A percentile compares a stretch with the other conserved stretches of the same genome.
These are phyloP conservation scores for Pedetes capensis DNA, from an alignment of 2,113 vertebrate species.

Conservation along the genomic window DNA sequence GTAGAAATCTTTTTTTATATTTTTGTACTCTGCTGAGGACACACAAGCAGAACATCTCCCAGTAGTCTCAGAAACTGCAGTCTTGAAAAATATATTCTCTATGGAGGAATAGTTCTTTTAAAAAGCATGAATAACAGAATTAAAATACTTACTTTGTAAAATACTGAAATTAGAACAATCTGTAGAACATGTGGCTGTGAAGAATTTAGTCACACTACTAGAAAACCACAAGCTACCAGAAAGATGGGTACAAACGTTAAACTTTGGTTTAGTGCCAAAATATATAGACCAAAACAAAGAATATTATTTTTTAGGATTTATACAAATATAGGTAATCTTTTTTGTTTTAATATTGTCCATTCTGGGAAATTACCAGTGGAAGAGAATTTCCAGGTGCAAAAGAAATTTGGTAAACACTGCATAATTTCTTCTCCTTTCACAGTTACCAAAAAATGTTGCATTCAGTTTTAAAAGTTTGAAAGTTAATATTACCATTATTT, in stretches of 20 bases:
- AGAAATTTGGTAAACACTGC: background rate
- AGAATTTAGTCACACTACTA: background rate
- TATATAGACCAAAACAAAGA: background rate
- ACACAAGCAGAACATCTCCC: background rate
- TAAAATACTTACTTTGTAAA: background rate
- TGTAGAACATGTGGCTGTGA: background rate
- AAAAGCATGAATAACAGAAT: background rate
- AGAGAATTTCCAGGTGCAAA: background rate
- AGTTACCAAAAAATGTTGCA: background rate
- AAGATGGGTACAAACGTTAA: background rate
- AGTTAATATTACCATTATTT: background rate
- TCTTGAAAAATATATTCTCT: background rate
- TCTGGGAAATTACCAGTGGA: background rate
- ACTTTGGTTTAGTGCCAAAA: background rate
- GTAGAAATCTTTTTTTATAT: background rate
- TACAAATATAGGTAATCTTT: background rate
- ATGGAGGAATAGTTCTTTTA: background rate
- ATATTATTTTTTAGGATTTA: background rate
- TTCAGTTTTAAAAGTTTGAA: background rate
- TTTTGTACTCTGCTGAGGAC: background rate
- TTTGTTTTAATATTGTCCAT: background rate
- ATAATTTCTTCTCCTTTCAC: background rate
- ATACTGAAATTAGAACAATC: background rate
- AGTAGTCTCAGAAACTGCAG: background rate
- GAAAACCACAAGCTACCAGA: background rate